Evolutionary conservation across 2,113 vertebrate genomes (phyloP), one percentile per base, ranked within the genome.

Genomic region (Orcinus orca): DNA sequence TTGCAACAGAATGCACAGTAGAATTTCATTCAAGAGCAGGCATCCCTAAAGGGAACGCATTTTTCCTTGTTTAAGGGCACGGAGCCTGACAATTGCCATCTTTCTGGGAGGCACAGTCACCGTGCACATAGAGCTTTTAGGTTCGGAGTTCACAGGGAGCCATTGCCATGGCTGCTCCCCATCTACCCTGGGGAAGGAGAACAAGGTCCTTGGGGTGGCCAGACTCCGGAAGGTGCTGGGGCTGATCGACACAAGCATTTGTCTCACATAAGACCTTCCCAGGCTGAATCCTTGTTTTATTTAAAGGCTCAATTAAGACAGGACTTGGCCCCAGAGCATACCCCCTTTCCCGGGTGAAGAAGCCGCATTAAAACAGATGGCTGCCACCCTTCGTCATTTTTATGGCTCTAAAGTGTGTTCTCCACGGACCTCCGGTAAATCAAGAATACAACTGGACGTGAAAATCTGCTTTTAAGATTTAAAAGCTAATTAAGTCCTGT

Each of bases 401-500:
- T 92, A 90, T 95, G 93, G 44, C 74, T 88, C 89, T 68, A 55
- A 94, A 77, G 47, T 74, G 31, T 95, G 67, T 79, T 79, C n/a
- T 94, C 82, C 79, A 33, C 65, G 65, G 63, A 87, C 92, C 73
- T 81, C 58, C 58, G 38, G 73, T 94, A 97, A 97, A 96, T 97
- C 95, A 95, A 90, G 70, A 88, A 62, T n/a, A 58, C 77, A 96
- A 63, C 53, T 55, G 87, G 92, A 96, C 29, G 5, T 2, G n/a
- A 77, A 80, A 50, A 50, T 94, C 74, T 60, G 73, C 38, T 85
- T 84, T 95, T 67, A 94, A 88, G 84, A 96, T 97, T 96, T 94
- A 97, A 80, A 86, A 95, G 79, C 96, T 88, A 93, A 95, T 92
- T 97, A 80, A 71, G 53, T 76, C 62, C 38, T 44, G 44, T 91